phyloP scores from a whole-genome alignment of 2,888 invertebrate species.

The Xanthia togata region DNA sequence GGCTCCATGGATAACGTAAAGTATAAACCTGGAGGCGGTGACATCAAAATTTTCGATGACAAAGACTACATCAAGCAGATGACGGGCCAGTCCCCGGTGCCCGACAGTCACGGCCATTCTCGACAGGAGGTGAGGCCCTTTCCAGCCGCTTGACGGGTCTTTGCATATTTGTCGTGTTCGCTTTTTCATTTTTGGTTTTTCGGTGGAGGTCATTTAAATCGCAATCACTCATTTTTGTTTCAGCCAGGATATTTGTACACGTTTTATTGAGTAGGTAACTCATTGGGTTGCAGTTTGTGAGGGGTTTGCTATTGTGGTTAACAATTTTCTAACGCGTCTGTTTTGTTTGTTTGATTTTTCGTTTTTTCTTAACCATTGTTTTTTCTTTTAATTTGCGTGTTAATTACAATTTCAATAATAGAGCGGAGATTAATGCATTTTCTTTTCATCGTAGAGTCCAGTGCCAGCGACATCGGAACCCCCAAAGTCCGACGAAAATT shows the following conservation, averaged over 20 bases:
- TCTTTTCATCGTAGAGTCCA: slow-evolving; percentile 92
- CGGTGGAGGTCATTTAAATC: slow-evolving; percentile 78
- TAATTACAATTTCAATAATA: neutral
- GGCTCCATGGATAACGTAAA: slow-evolving; percentile 97
- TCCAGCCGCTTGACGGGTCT: slow-evolving; percentile 63
- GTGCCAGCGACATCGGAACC: slow-evolving; percentile 91
- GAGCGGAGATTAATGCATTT: slow-evolving; percentile 48
- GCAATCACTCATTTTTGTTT: slow-evolving; percentile 84
- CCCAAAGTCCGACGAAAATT: slow-evolving; percentile 93
- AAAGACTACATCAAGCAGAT: slow-evolving; percentile 97
- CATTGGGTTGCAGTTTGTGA: slow-evolving; percentile 66
- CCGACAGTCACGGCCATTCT: slow-evolving; percentile 82
- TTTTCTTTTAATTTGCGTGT: slow-evolving; percentile 56
- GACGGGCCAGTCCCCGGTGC: slow-evolving; percentile 85
- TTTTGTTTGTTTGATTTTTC: slow-evolving; percentile 67
- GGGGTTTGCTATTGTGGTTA: slow-evolving; percentile 66
- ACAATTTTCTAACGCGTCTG: slow-evolving; percentile 54
- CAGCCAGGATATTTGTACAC: slow-evolving; percentile 89
- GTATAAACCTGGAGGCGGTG: slow-evolving; percentile 97
- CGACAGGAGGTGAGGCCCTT: slow-evolving; percentile 88
- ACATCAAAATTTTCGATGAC: slow-evolving; percentile 98
- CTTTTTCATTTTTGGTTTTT: slow-evolving; percentile 69
- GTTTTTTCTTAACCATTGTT: slow-evolving; percentile 66
- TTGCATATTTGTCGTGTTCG: slow-evolving; percentile 70
- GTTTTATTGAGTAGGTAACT: slow-evolving; percentile 85